Evolutionary conservation across 2,797 vertebrate genomes (phyloP), one percentile per base, ranked within the genome.

Genomic region (Telmatherina bonti): DNA sequence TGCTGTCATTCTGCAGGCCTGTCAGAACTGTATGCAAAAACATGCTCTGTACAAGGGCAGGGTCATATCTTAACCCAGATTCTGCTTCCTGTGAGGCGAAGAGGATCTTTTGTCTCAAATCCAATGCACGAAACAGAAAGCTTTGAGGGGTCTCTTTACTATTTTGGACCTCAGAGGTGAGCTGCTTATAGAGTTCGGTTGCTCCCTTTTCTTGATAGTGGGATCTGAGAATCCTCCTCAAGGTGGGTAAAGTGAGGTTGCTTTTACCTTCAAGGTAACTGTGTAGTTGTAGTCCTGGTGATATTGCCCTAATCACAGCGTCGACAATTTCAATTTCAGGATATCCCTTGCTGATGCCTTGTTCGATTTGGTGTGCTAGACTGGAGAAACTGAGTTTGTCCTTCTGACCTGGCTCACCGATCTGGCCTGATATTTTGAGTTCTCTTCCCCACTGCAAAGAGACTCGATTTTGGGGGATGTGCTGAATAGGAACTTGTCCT

Each of bases 11-110:
- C 7, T 79, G 71, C 12, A 76, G 43, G 29, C 67, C 55, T 11
- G 49, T 84, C 10, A 67, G 43, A 2, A 51, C 12, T 27, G 55
- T 77, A 13, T 57, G 27, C 59, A n/a, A 61, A n/a, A 89, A 76
- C 26, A 82, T 22, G 29, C 59, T 76, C 62, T 81, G 66, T 0
- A 85, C 62, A 52, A 80, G 16, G 6, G 0, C 9, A 7, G 61
- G 61, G 13, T 80, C 38, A 60, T 74, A 74, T 38, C 53, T 74
- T 20, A 51, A 35, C 2, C 9, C 41, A 29, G 59, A 31, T 16
- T 62, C 59, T 6, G 27, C 27, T 62, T 31, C 41, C 27, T 62
- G 61, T 24, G n/a, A n/a, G n/a, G n/a, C n/a, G n/a, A n/a, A n/a
- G n/a, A n/a, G n/a, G n/a, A n/a, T n/a, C n/a, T n/a, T n/a, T n/a